Conservation (phyloP, 1,140 invertebrate species). For the Plutomurus gul region DNA sequence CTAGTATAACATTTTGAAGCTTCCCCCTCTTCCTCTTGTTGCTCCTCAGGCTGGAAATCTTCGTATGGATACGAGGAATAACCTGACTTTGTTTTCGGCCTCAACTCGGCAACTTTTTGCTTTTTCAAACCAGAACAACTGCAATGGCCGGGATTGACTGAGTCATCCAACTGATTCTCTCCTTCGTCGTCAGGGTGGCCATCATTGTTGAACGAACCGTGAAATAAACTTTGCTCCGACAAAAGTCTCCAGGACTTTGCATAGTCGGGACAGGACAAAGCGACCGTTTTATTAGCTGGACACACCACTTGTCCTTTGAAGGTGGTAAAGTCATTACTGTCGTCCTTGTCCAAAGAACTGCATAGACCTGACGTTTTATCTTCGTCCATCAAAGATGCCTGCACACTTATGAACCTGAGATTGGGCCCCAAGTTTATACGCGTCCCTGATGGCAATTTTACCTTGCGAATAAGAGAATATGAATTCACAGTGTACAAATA, state of each 20-base stretch:
- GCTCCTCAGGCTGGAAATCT: conserved; percentile 47
- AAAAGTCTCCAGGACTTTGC: conserved; percentile 49
- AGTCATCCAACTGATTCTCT: conserved; percentile 43
- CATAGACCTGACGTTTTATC: conserved; percentile 51
- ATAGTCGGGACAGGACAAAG: conserved; percentile 45
- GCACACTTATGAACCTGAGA: conserved; percentile 48
- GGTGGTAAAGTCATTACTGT: conserved; percentile 47
- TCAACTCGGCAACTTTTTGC: conserved; percentile 32
- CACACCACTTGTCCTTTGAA: conserved; percentile 45
- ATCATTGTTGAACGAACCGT: conserved; percentile 47
- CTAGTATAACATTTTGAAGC: conserved; percentile 43
- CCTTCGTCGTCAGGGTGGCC: conserved; percentile 28
- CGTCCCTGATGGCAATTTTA: conserved; percentile 53
- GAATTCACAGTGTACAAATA: no score
- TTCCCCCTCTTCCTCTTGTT: conserved; percentile 39
- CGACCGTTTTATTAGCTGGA: conserved; percentile 30
- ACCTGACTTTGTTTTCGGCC: conserved; percentile 44
- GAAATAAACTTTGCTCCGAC: conserved; percentile 51
- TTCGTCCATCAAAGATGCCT: conserved; percentile 51
- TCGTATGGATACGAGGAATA: conserved; percentile 49
- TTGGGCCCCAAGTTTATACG: conserved; percentile 52
- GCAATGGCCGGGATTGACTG: conserved; percentile 44
- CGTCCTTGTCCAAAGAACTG: conserved; percentile 50
- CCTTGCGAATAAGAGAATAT: conserved; percentile 38
- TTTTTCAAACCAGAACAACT: conserved; percentile 52